A percentile compares a stretch with the other conserved stretches of the same genome.
Evolutionary conservation across 2,888 invertebrate species (phyloP).

Genomic region (Drosophila quasianomalipes): DNA sequence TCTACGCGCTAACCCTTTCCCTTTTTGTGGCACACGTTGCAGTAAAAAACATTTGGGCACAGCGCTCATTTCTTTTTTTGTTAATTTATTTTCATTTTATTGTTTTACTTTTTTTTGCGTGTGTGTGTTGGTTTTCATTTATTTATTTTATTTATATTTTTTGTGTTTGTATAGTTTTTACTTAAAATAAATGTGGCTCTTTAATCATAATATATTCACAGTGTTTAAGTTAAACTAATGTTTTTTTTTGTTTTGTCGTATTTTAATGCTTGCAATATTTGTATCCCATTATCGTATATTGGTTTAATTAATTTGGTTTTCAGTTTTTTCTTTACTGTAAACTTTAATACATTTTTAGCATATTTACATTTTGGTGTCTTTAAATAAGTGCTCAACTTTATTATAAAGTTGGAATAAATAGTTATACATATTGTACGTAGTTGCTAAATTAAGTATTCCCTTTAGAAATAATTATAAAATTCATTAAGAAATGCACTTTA

Average conservation of each 20-base stretch:
- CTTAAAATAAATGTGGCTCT: constrained; percentile 74
- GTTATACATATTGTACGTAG: constrained; percentile 16
- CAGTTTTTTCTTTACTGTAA: constrained; percentile 12
- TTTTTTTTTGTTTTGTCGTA: constrained; percentile 10
- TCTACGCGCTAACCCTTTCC: background rate
- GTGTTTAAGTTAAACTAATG: constrained; percentile 75
- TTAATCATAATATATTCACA: constrained; percentile 77
- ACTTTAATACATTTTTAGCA: constrained; percentile 44
- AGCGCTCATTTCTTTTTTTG: constrained; percentile 48
- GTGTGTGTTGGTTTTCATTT: constrained; percentile 31
- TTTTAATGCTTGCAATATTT: constrained; percentile 35
- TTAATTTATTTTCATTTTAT: constrained; percentile 74
- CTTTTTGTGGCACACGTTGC: constrained; percentile 45
- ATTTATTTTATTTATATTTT: background rate
- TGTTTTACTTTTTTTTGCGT: constrained; percentile 52
- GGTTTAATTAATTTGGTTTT: constrained; percentile 9
- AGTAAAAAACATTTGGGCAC: constrained; percentile 76
- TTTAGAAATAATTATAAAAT: constrained; percentile 50
- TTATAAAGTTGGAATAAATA: constrained; percentile 44
- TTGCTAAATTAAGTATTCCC: constrained; percentile 37
- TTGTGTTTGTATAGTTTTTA: constrained; percentile 47
- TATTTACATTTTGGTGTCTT: constrained; percentile 63
- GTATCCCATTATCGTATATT: constrained; percentile 30
- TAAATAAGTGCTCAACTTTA: constrained; percentile 55
- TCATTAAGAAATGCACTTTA: constrained; percentile 69